Evolutionary conservation across 1,140 invertebrate genomes (phyloP), one percentile per base, ranked within the genome.

Genomic region (Penaeus japonicus): DNA sequence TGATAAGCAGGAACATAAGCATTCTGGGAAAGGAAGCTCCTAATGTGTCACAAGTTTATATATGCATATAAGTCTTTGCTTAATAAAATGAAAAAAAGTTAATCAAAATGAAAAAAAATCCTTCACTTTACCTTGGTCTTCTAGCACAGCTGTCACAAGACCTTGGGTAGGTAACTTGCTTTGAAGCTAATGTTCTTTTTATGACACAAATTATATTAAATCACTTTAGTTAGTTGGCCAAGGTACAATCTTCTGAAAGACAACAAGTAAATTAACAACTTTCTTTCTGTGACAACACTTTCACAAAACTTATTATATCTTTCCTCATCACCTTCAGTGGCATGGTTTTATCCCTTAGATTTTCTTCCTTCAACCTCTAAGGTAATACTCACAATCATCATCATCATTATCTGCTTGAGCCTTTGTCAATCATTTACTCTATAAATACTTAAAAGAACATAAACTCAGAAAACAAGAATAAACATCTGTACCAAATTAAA

Each of bases 41-140:
- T 47, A 47, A 47, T 47, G 47, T 47, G 47, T 47, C 47, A 47
- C 5, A 47, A 47, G 4, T 47, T 47, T 47, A 47, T 47, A 47
- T 53, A 79, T 79, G 77, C 77, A 79, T 79, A 79, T 79, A 10
- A 53, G n/a, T 79, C 15, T 53, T 24, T 24, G 32, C 77, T 79
- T 85, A 78, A 27, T 62, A 59, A 27, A 32, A 65, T 87, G 85
- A 20, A 62, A 80, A 57, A 79, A 78, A 87, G 81, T 81, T 47
- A 47, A 47, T 47, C 10, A 39, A 22, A 87, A 81, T 62, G 53
- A 80, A 79, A 54, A 20, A 54, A 54, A 39, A 53, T 70, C 70
- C 62, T 62, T 87, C 85, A 87, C 85, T 77, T 87, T 87, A 87
- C 85, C 85, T 87, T 87, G 75, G 77, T 87, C 85, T 80, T 81